phyloP scores from a whole-genome alignment of 2,888 invertebrate species.

The Leucoma salicis region DNA sequence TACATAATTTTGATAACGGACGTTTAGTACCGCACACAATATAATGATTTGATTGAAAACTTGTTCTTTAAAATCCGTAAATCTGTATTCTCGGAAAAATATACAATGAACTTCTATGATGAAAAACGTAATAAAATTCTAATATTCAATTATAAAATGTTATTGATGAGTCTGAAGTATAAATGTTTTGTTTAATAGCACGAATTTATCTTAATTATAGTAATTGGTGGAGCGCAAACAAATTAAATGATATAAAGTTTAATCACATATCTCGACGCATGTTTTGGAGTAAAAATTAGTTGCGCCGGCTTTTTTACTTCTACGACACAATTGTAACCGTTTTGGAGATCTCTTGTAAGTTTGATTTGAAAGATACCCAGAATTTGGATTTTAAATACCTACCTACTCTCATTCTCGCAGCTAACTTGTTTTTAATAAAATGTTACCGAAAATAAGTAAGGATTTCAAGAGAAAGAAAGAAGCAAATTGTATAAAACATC shows the following conservation, averaged over 20 bases:
- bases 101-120: slow-evolving; percentile 10
- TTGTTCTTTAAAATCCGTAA: slow-evolving; percentile 6
- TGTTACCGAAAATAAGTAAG: background rate
- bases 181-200: slow-evolving; percentile 26
- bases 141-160: slow-evolving; percentile 4
- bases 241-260: slow-evolving; percentile 41
- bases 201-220: slow-evolving; percentile 32
- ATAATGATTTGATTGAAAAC: slow-evolving; percentile 17
- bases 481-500: background rate
- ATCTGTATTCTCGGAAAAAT: slow-evolving; percentile 8
- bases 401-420: too few relatives aligned
- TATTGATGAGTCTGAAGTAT: slow-evolving; percentile 12
- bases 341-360: too few relatives aligned
- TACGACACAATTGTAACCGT: too few relatives aligned
- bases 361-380: too few relatives aligned
- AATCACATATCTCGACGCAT: slow-evolving; percentile 32
- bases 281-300: slow-evolving; percentile 29
- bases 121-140: slow-evolving; percentile 9
- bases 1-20: slow-evolving; percentile 3
- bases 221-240: slow-evolving; percentile 39
- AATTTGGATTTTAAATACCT: too few relatives aligned
- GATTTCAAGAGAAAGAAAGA: background rate
- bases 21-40: slow-evolving; percentile 2
- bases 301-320: slow-evolving; percentile 6
- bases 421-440: too few relatives aligned